Percentiles rank a stretch among this genome's conserved stretches.
Evolutionary conservation across 2,113 vertebrate genomes (phyloP).

Genomic region (Pelvicachromis taeniatus): DNA sequence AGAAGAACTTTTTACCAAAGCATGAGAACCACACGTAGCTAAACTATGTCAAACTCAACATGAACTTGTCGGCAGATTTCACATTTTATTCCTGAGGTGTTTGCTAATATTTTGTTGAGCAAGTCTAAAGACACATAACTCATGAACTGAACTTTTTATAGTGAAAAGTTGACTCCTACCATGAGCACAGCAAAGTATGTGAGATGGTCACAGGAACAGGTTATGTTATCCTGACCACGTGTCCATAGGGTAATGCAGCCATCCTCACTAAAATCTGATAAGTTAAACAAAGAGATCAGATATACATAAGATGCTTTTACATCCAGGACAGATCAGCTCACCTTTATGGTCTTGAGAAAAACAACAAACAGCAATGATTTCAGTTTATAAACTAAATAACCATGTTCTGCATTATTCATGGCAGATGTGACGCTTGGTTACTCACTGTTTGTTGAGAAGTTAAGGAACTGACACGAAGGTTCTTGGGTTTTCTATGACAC

Average conservation of each 20-base stretch:
- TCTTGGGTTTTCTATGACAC: no score
- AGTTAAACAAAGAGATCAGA: not conserved
- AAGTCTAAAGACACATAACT: not conserved
- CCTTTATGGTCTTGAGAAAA: not conserved
- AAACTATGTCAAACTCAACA: accelerated
- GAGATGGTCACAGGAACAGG: constrained; percentile 26
- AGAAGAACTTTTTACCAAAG: not conserved
- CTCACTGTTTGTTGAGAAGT: constrained; percentile 4
- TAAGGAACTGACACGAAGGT: no score
- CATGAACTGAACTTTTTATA: no score
- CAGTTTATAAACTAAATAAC: not conserved
- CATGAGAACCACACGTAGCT: accelerated
- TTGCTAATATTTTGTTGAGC: not conserved
- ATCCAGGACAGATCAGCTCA: not conserved
- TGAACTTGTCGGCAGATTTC: not conserved
- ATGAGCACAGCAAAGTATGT: constrained; percentile 48
- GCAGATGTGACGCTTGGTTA: not conserved
- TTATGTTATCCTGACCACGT: not conserved
- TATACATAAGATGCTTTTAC: not conserved
- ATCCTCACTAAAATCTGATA: not conserved
- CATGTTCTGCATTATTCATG: not conserved
- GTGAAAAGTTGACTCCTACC: not conserved
- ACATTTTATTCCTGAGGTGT: not conserved
- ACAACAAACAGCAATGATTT: not conserved
- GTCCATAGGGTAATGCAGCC: not conserved